These are phyloP conservation scores for Glaucopsyche alexis DNA, from an alignment of 2,888 invertebrate species.

Conservation along the genomic window DNA sequence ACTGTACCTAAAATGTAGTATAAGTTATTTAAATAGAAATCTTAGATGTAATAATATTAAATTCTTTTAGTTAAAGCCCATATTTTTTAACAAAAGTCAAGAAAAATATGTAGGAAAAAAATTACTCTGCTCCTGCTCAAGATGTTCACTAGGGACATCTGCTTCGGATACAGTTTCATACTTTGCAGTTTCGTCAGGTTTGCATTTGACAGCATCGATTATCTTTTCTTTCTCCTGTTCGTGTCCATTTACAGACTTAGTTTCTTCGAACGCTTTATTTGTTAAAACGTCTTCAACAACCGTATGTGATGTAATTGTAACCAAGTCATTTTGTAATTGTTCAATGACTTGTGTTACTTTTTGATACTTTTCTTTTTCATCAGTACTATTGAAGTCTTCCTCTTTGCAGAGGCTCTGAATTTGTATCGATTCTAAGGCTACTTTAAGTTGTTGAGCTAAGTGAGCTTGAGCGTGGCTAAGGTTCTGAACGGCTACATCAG, in stretches of 20 bases:
- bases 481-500: conserved; percentile 34
- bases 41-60: too few relatives aligned
- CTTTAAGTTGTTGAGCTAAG: conserved; percentile 54
- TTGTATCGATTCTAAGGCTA: conserved; percentile 52
- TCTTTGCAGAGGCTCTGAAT: conserved; percentile 51
- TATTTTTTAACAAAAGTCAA: too few relatives aligned
- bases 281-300: neutral
- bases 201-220: neutral
- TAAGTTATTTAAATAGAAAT: neutral
- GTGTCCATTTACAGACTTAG: neutral
- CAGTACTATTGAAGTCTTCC: conserved; percentile 47
- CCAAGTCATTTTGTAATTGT: conserved; percentile 39
- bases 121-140: neutral
- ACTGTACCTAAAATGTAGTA: neutral
- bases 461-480: conserved; percentile 43
- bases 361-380: conserved; percentile 9
- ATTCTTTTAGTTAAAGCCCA: too few relatives aligned
- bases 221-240: neutral
- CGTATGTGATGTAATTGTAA: neutral
- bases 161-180: neutral
- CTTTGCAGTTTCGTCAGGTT: neutral
- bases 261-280: conserved; percentile 35
- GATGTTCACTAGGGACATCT: neutral
- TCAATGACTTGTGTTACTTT: neutral
- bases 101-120: neutral